Percentiles rank a stretch among this genome's conserved stretches.
These are phyloP conservation scores for Drosophila nasuta DNA, from an alignment of 1,140 invertebrate genomes.

Conservation along the genomic window DNA sequence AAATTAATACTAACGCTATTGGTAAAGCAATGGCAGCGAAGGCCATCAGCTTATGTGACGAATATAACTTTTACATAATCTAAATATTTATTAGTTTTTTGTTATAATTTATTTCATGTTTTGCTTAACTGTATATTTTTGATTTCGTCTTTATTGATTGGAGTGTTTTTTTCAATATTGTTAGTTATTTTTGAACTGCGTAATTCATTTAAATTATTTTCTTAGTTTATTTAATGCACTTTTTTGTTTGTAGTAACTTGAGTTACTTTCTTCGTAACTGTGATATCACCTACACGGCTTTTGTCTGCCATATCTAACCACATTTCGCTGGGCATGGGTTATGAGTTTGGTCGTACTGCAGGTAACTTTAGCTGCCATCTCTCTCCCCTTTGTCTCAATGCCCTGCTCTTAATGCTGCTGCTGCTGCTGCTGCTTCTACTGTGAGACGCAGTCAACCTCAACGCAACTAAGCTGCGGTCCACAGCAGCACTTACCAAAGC, in stretches of 20 bases:
- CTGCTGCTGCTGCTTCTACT: conserved; percentile 33
- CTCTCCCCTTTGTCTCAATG: neutral
- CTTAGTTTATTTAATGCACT: neutral
- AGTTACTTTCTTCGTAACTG: neutral
- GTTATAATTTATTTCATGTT: no score
- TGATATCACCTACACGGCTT: conserved; percentile 25
- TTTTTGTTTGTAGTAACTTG: neutral
- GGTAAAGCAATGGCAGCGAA: no score
- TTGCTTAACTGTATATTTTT: no score
- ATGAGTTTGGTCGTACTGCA: conserved; percentile 23
- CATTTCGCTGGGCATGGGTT: conserved; percentile 27
- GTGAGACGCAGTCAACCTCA: conserved; percentile 67
- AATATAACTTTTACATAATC: no score
- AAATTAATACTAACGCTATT: no score
- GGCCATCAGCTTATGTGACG: no score
- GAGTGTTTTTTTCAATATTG: no score
- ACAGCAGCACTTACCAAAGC: conserved; percentile 79
- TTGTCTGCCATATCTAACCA: conserved; percentile 40
- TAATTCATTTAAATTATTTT: neutral
- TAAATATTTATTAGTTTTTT: no score
- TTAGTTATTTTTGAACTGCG: no score
- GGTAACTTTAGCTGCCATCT: conserved; percentile 11
- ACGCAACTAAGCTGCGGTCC: conserved; percentile 80
- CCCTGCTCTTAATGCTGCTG: neutral
- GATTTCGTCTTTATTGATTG: no score